Evolutionary conservation across 2,888 invertebrate species (phyloP).

Genomic region (Lamellibrachia columna): DNA sequence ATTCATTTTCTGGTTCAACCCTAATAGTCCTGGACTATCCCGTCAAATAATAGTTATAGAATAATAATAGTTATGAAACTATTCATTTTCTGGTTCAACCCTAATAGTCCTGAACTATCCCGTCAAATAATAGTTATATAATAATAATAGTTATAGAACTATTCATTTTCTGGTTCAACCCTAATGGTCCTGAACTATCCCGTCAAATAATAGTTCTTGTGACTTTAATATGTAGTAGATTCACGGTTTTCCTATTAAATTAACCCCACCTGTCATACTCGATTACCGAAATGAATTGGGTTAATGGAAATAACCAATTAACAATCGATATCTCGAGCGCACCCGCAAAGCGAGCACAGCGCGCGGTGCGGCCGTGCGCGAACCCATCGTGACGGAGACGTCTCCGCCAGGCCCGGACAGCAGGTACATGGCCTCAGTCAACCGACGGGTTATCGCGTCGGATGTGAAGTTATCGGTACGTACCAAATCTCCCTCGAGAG

Average conservation of each 20-base stretch:
- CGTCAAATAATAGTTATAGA: too few species aligned
- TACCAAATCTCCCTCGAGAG: not conserved
- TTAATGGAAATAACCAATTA: not conserved
- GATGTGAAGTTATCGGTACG: not conserved
- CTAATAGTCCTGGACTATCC: too few species aligned
- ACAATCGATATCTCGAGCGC: slow-evolving; percentile 1
- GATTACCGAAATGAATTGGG: not conserved
- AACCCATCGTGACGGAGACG: not conserved
- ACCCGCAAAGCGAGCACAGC: not conserved
- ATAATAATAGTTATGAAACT: too few species aligned
- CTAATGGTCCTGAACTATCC: too few species aligned
- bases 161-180: too few species aligned
- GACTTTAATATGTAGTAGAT: not conserved
- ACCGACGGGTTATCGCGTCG: not conserved
- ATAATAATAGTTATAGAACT: too few species aligned
- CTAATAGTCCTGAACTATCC: too few species aligned
- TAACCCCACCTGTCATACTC: not conserved
- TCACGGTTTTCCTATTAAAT: not conserved
- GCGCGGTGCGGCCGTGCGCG: slow-evolving; percentile 5
- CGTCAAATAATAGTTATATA: too few species aligned
- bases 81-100: too few species aligned
- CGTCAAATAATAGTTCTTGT: not conserved
- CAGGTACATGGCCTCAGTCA: not conserved
- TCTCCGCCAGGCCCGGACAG: too few species aligned
- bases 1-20: too few species aligned